Evolutionary conservation across 2,113 vertebrate species (phyloP).

Genomic region (Rhabdomys dilectus): DNA sequence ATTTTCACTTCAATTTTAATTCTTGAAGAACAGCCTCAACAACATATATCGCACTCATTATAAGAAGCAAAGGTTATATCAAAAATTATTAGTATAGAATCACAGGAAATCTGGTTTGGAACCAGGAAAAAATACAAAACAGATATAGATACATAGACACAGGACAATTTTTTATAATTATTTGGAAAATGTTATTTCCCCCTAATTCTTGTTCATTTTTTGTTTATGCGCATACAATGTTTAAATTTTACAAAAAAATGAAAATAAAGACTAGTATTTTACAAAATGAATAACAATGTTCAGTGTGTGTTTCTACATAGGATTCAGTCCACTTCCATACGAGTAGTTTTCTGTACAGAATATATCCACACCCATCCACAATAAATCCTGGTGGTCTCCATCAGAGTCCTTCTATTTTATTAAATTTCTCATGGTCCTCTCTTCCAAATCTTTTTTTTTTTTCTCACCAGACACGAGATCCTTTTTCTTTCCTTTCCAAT

Average conservation of each 20-base stretch:
- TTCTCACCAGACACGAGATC: slow-evolving; percentile 82
- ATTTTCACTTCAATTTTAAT: slow-evolving; percentile 99
- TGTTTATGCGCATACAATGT: slow-evolving; percentile 98
- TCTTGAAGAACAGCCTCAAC: slow-evolving; percentile 99
- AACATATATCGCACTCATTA: slow-evolving; percentile 99
- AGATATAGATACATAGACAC: slow-evolving; percentile 99
- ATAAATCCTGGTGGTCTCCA: slow-evolving; percentile 90
- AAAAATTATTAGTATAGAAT: slow-evolving; percentile 99
- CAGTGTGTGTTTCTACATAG: slow-evolving; percentile 95
- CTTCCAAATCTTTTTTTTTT: slow-evolving; percentile 57
- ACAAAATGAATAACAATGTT: slow-evolving; percentile 99
- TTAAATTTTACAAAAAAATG: slow-evolving; percentile 96
- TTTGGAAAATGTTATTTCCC: slow-evolving; percentile 99
- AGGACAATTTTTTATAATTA: slow-evolving; percentile 99
- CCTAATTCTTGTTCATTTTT: slow-evolving; percentile 97
- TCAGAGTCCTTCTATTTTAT: slow-evolving; percentile 87
- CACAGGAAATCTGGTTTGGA: slow-evolving; percentile 99
- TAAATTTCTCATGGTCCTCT: slow-evolving; percentile 88
- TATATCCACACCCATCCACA: slow-evolving; percentile 96
- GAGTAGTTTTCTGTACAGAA: slow-evolving; percentile 96
- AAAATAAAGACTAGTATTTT: slow-evolving; percentile 99
- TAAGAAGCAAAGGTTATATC: slow-evolving; percentile 99
- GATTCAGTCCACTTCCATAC: slow-evolving; percentile 92
- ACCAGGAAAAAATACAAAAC: slow-evolving; percentile 99
- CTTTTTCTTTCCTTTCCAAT: slow-evolving; percentile 76